Evolutionary conservation across 2,888 invertebrate genomes (phyloP).

Genomic region (Plemyria rubiginata): DNA sequence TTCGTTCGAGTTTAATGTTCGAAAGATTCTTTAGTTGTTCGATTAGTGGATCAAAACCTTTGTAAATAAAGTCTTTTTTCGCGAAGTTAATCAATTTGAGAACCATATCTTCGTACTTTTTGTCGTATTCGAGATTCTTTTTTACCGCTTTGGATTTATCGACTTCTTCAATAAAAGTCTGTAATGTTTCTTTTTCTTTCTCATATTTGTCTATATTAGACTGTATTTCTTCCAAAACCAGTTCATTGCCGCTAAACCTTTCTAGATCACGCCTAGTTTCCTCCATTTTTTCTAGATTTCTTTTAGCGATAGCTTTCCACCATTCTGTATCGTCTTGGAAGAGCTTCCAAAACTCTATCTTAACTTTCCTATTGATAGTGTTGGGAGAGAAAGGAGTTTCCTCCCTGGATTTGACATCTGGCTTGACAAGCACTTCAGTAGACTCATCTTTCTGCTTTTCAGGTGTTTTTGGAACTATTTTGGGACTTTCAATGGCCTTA

Average conservation of each 20-base stretch:
- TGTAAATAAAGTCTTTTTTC: conserved; percentile 76
- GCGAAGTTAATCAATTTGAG: conserved; percentile 77
- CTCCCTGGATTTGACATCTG: conserved; percentile 50
- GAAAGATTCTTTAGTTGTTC: conserved; percentile 72
- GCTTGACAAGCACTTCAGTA: conserved; percentile 55
- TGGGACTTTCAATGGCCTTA: conserved; percentile 31
- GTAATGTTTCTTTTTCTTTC: conserved; percentile 68
- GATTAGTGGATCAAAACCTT: conserved; percentile 80
- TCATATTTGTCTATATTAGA: conserved; percentile 68
- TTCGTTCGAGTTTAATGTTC: conserved; percentile 67
- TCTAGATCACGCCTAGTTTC: conserved; percentile 75
- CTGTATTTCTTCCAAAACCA: conserved; percentile 71
- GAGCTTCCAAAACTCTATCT: conserved; percentile 73
- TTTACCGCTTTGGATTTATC: conserved; percentile 72
- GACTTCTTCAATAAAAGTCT: conserved; percentile 75
- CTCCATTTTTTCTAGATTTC: conserved; percentile 78
- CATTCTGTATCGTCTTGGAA: conserved; percentile 79
- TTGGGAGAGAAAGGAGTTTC: conserved; percentile 43
- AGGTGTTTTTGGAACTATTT: conserved; percentile 46
- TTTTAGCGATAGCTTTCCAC: conserved; percentile 78
- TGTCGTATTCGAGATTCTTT: conserved; percentile 72
- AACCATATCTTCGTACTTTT: conserved; percentile 79
- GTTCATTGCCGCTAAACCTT: conserved; percentile 76
- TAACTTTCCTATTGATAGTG: conserved; percentile 56
- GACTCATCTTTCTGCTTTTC: conserved; percentile 63